A percentile compares a stretch with the other conserved stretches of the same genome.
Conservation (phyloP, 2,888 invertebrate genomes). For the Dorcus hopei region DNA sequence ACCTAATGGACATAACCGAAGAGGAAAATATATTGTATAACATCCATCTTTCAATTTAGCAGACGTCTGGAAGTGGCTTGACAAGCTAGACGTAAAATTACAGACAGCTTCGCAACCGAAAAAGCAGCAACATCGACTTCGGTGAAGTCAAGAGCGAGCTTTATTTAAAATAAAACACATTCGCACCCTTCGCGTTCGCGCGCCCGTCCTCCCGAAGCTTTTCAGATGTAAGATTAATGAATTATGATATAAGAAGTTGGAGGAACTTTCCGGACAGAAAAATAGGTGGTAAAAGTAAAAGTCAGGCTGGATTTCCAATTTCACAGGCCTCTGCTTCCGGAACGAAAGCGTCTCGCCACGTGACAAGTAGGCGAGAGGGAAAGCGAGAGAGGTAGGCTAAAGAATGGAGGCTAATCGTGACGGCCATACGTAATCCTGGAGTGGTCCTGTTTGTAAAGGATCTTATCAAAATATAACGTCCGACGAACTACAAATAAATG, state of each 20-base stretch:
- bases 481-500: constrained; percentile 27
- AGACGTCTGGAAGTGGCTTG: constrained; percentile 8
- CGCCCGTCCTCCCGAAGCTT: too few relatives aligned
- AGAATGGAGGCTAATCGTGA: constrained; percentile 25
- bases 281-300: constrained; percentile 42
- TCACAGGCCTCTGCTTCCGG: constrained; percentile 48
- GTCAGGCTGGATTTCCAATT: constrained; percentile 49
- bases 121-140: neutral
- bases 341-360: constrained; percentile 42
- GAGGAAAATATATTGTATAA: neutral
- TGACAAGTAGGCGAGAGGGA: constrained; percentile 31
- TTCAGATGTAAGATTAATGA: too few relatives aligned
- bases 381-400: constrained; percentile 14
- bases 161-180: neutral
- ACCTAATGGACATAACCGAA: too few relatives aligned
- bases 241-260: too few relatives aligned
- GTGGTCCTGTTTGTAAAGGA: constrained; percentile 36
- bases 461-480: constrained; percentile 39
- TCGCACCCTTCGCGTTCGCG: too few relatives aligned
- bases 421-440: constrained; percentile 35
- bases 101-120: constrained; percentile 1
- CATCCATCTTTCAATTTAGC: constrained; percentile 23
- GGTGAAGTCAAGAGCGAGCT: neutral
- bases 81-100: constrained; percentile 17
- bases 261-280: neutral